Conservation (phyloP, 2,797 vertebrate species). For the Sebastes itinus region DNA sequence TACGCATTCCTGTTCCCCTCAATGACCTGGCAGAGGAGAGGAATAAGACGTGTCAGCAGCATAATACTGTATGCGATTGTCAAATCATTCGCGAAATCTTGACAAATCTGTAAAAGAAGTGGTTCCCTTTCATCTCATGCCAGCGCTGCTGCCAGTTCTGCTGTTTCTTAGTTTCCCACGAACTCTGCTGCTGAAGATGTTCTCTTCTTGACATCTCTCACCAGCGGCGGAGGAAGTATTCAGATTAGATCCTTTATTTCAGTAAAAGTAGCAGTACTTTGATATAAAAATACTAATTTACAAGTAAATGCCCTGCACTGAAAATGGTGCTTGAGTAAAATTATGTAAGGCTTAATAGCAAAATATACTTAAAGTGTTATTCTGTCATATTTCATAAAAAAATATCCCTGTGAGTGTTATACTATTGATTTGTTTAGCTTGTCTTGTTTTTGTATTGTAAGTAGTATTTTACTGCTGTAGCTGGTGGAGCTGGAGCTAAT, state of each 20-base stretch:
- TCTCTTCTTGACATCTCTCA: neutral
- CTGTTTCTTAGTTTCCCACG: neutral
- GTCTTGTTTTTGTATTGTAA: neutral
- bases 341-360: neutral
- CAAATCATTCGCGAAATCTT: neutral
- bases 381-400: neutral
- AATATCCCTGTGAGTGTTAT: neutral
- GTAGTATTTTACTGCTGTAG: neutral
- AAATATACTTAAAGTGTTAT: neutral
- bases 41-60: neutral
- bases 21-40: slow-evolving; percentile 83
- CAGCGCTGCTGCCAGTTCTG: neutral
- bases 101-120: neutral
- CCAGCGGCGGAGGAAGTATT: neutral
- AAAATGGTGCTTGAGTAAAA: neutral
- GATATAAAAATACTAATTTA: neutral
- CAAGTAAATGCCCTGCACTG: too few species aligned
- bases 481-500: neutral
- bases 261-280: neutral
- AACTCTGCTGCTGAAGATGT: neutral
- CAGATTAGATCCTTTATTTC: neutral
- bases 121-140: neutral
- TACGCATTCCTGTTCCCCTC: slow-evolving; percentile 96
- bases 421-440: neutral
- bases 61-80: neutral